phyloP scores from a whole-genome alignment of 2,113 vertebrate genomes.

The Phrynocephalus versicolor region DNA sequence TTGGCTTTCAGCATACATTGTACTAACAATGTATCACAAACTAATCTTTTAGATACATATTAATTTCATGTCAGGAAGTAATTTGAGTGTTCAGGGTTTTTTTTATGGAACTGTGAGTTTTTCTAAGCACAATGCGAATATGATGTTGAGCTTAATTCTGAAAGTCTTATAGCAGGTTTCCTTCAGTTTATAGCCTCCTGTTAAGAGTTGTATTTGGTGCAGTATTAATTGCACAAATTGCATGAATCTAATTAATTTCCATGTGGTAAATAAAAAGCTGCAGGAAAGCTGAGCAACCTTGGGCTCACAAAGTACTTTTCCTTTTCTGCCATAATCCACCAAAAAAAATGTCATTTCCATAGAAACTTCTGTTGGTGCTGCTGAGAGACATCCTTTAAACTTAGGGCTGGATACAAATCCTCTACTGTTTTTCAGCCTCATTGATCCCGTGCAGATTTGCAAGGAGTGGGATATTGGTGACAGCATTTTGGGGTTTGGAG shows the following conservation, averaged over 20 bases:
- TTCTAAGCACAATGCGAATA: not conserved
- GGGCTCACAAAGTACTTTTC: not conserved
- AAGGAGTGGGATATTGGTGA: not conserved
- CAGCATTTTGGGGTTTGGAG: no score
- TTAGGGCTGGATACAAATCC: not conserved
- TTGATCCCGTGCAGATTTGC: not conserved
- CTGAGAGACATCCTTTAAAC: not conserved
- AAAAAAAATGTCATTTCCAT: not conserved
- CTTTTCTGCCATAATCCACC: not conserved
- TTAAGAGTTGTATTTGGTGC: not conserved
- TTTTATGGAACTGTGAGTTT: not conserved
- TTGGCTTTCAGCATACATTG: slow-evolving; percentile 6
- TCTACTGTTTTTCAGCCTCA: not conserved
- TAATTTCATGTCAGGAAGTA: slow-evolving; percentile 1
- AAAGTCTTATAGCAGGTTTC: not conserved
- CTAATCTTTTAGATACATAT: slow-evolving; percentile 1
- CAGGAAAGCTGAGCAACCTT: not conserved
- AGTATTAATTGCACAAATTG: no score
- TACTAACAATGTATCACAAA: slow-evolving; percentile 11
- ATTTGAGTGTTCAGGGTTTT: not conserved
- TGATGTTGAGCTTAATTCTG: not conserved
- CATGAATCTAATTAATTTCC: not conserved
- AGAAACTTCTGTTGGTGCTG: not conserved
- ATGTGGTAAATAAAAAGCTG: not conserved
- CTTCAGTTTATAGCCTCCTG: not conserved